Evolutionary conservation across 2,888 invertebrate species (phyloP).

Genomic region (Abrostola triplasia): DNA sequence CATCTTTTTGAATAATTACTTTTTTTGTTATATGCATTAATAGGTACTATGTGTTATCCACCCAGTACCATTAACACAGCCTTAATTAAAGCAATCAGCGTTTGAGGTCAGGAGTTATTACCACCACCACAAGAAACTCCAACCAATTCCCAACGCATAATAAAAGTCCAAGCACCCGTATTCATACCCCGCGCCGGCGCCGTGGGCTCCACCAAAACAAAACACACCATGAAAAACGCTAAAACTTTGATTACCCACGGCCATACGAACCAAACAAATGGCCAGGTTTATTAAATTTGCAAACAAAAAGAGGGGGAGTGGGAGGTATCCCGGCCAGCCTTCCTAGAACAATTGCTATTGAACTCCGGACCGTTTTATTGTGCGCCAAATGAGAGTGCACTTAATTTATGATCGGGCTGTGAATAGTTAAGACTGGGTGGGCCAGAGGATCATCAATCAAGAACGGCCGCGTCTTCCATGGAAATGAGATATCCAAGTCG

Average conservation of each 20-base stretch:
- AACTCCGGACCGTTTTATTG: conserved; percentile 54
- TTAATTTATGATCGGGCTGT: conserved; percentile 68
- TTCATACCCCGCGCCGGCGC: conserved; percentile 1
- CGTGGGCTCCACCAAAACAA: conserved; percentile 20
- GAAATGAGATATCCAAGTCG: conserved; percentile 52
- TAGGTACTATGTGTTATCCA: too few species aligned
- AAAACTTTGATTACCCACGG: conserved; percentile 53
- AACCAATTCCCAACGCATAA: background rate
- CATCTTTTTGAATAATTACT: too few species aligned
- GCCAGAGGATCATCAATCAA: conserved; percentile 66
- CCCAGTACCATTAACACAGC: too few species aligned
- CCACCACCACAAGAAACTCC: too few species aligned
- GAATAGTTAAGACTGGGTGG: conserved; percentile 52
- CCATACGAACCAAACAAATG: conserved; percentile 49
- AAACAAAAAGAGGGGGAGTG: conserved; percentile 44
- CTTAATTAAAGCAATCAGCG: too few species aligned
- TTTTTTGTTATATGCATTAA: too few species aligned
- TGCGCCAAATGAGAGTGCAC: conserved; percentile 65
- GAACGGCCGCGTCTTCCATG: conserved; percentile 30
- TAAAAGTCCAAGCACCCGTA: background rate
- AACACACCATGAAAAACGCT: conserved; percentile 27
- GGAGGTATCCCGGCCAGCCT: conserved; percentile 23
- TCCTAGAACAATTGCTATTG: conserved; percentile 62
- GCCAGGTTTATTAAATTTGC: conserved; percentile 55
- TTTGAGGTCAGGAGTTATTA: too few species aligned